Base-by-base conservation (phyloP, 92 coral and sea anemone genomes). In the Palythoa heliodiscus region DNA sequence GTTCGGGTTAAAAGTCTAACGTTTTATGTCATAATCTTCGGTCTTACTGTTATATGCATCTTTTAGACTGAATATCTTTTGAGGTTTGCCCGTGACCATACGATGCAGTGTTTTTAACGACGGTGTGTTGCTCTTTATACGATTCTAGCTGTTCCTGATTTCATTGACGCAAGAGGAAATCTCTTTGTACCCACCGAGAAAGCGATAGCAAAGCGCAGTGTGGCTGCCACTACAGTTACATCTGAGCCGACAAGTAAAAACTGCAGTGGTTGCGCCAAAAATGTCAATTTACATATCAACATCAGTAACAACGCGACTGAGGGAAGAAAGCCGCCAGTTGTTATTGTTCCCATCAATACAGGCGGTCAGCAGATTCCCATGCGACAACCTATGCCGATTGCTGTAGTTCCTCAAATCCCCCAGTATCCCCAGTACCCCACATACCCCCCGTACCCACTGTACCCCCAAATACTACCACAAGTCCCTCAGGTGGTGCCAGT, bases 251-350 rank as follows among this genome's bases (percentile, higher is more conserved):
- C 79, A 14, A 52, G 61, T 19, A 75, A 15, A 38, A 75, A 75
- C 61, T 75, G 79, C 79, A 75, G 79, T 39, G 79, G 79, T 48
- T 75, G 79, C 53, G 64, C 79, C 11, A 23, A 52, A 9, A 50
- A 75, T 75, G n/a, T 75, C 38, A 75, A 75, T 37, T 7, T 75
- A 10, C 79, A 75, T 48, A 75, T 75, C 64, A 75, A 75, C 38
- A 75, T 75, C 11, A 52, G 20, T 23, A 75, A 9, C 79, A 75
- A 75, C 13, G 79, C 20, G n/a, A 39, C 79, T 14, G 39, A 23
- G 40, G 79, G 10, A 7, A 25, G 47, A 15, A 71, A 71, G 19
- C 75, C 75, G 43, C 75, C 15, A 24, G 15, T 71, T 71, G 52
- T 35, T 5, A 52, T 47, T 71, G 75, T 71, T 2, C 75, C 75